Conservation (phyloP, 2,888 invertebrate species). For the Schizotus pectinicornis region DNA sequence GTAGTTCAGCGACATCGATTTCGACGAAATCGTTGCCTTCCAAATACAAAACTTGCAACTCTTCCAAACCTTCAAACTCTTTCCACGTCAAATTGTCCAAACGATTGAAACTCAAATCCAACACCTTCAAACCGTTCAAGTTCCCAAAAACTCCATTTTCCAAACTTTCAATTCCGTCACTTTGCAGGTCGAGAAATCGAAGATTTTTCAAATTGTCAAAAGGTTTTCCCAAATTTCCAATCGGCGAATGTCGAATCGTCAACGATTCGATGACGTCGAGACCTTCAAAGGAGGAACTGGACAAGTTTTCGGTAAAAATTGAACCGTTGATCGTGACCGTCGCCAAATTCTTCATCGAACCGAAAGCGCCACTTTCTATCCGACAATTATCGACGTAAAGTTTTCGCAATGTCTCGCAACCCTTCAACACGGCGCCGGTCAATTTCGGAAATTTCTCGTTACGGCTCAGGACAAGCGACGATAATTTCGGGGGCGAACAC, state of each 20-base stretch:
- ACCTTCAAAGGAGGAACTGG: background rate
- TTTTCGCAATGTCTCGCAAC: slow-evolving; percentile 4
- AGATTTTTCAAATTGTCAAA: slow-evolving; percentile 7
- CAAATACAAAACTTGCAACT: slow-evolving; percentile 14
- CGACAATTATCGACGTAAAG: slow-evolving; percentile 1
- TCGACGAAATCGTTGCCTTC: slow-evolving; percentile 19
- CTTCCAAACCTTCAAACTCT: slow-evolving; percentile 12
- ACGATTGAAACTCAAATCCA: slow-evolving; percentile 26
- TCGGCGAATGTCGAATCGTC: slow-evolving; percentile 1
- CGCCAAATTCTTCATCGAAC: background rate
- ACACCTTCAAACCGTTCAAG: slow-evolving; percentile 7
- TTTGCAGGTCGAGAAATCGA: slow-evolving; percentile 15
- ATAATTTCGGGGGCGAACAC: slow-evolving; percentile 9
- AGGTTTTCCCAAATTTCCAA: background rate
- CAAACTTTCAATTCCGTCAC: slow-evolving; percentile 4
- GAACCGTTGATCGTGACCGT: background rate
- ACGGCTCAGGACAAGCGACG: background rate
- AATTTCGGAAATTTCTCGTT: slow-evolving; percentile 7
- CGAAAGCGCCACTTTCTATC: background rate
- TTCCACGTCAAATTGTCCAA: slow-evolving; percentile 12
- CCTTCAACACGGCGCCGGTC: background rate
- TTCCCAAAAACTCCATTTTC: background rate
- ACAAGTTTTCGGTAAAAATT: background rate
- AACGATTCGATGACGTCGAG: slow-evolving; percentile 3
- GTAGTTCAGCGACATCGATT: slow-evolving; percentile 10